phyloP scores from a whole-genome alignment of 2,113 vertebrate genomes.

The Upupa epops region DNA sequence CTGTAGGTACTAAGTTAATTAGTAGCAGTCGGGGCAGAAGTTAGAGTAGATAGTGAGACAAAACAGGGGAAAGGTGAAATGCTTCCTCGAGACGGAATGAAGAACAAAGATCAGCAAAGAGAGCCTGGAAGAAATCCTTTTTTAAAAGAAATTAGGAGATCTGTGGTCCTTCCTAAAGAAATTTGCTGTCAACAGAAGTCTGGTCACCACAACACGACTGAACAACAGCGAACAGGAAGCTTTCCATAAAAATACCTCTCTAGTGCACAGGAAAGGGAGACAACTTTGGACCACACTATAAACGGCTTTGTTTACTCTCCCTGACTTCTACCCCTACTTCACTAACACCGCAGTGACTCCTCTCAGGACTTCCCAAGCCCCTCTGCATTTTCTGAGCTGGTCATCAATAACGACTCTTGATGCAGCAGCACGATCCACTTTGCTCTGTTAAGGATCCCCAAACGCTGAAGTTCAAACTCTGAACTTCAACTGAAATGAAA shows the following conservation, averaged over 20 bases:
- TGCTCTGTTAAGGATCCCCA: background rate
- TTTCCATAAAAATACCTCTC: background rate
- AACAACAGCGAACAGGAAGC: background rate
- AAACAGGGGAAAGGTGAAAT: slow-evolving; percentile 51
- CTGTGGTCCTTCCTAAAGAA: background rate
- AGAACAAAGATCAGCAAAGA: background rate
- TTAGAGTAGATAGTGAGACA: slow-evolving; percentile 39
- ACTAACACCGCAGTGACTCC: background rate
- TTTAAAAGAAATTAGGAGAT: background rate
- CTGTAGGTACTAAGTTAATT: slow-evolving; percentile 36
- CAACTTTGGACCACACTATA: background rate
- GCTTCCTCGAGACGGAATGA: background rate
- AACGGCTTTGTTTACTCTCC: background rate
- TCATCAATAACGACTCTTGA: background rate
- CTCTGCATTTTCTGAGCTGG: background rate
- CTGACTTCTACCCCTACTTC: background rate
- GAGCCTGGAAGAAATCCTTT: background rate
- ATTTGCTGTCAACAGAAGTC: background rate
- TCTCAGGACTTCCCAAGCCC: background rate
- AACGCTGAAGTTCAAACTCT: background rate
- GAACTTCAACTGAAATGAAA: background rate
- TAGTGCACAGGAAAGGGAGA: background rate
- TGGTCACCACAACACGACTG: background rate
- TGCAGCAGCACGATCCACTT: background rate
- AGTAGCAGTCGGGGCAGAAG: slow-evolving; percentile 25